phyloP scores from a whole-genome alignment of 2,113 vertebrate genomes.

The Apodemus sylvaticus region DNA sequence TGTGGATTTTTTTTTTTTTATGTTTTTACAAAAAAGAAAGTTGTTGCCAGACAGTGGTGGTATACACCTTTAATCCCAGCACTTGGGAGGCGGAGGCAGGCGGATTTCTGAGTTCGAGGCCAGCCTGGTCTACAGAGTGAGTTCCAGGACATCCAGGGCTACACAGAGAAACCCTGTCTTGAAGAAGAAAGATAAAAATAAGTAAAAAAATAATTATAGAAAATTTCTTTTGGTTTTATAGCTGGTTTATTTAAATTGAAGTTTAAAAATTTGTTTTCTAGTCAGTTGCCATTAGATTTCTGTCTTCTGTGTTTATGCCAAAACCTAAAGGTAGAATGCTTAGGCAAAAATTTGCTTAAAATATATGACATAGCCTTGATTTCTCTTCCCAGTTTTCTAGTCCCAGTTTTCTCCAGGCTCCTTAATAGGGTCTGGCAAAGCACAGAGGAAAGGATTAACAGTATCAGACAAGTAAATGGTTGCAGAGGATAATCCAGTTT shows the following conservation, averaged over 20 bases:
- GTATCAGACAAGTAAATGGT: neutral
- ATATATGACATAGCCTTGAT: neutral
- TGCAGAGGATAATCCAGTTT: neutral
- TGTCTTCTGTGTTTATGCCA: slow-evolving; percentile 20
- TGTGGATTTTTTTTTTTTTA: neutral
- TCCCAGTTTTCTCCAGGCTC: neutral
- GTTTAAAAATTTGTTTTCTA: neutral
- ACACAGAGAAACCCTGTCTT: too few relatives aligned
- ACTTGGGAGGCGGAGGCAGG: too few relatives aligned
- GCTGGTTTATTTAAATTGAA: neutral
- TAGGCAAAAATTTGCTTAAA: slow-evolving; percentile 30
- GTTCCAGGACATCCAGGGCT: too few relatives aligned
- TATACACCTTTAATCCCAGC: too few relatives aligned
- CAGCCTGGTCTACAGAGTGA: too few relatives aligned
- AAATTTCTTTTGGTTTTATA: neutral
- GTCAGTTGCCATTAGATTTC: neutral
- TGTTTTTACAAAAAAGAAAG: slow-evolving; percentile 34
- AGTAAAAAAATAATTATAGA: neutral
- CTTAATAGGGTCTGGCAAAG: neutral
- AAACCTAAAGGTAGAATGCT: neutral
- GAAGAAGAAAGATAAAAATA: too few relatives aligned
- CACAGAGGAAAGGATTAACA: neutral
- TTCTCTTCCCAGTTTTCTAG: slow-evolving; percentile 3
- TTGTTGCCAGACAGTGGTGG: too few relatives aligned
- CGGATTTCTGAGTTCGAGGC: too few relatives aligned